Evolutionary conservation across 2,888 invertebrate species (phyloP).

Genomic region (Luperina testacea): DNA sequence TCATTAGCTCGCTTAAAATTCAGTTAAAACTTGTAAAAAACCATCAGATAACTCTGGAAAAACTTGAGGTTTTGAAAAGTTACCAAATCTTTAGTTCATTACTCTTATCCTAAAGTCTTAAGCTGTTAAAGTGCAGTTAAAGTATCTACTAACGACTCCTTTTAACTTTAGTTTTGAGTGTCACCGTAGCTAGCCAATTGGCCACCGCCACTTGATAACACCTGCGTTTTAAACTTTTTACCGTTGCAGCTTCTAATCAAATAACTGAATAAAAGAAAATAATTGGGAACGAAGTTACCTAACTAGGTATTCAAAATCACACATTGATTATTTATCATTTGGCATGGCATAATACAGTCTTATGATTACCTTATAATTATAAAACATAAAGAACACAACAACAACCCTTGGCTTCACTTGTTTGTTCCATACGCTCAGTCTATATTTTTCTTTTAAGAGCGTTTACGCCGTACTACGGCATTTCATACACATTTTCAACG

Average conservation of each 20-base stretch:
- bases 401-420: too few relatives aligned
- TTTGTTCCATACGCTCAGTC: too few relatives aligned
- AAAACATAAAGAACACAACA: too few relatives aligned
- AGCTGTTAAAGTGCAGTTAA: slow-evolving; percentile 52
- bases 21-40: slow-evolving; percentile 42
- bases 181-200: slow-evolving; percentile 19
- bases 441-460: too few relatives aligned
- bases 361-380: too few relatives aligned
- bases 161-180: slow-evolving; percentile 43
- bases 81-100: slow-evolving; percentile 53
- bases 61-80: slow-evolving; percentile 40
- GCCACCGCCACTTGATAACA: neutral
- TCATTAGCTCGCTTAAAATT: slow-evolving; percentile 41
- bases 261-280: neutral
- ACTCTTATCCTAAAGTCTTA: slow-evolving; percentile 56
- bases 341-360: too few relatives aligned
- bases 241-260: neutral
- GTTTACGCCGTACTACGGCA: too few relatives aligned
- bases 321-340: too few relatives aligned
- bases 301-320: too few relatives aligned
- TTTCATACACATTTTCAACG: too few relatives aligned
- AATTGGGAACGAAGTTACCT: neutral
- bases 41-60: slow-evolving; percentile 15
- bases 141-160: slow-evolving; percentile 49
- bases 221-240: neutral